Conservation (phyloP, 2,113 vertebrate species). For the Dipodomys ordii region DNA sequence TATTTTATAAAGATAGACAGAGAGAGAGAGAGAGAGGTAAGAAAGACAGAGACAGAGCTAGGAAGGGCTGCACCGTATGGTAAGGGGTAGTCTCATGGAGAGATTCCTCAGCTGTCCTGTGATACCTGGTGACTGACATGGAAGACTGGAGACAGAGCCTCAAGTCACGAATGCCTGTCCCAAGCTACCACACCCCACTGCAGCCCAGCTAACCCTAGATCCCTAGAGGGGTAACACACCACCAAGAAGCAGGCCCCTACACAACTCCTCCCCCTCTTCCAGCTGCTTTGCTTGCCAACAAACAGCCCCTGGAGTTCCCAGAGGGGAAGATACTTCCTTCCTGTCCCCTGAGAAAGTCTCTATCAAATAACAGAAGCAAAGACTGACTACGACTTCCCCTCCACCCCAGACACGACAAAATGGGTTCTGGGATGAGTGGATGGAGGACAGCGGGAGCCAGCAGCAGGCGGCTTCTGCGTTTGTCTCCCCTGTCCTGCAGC, state of each 20-base stretch:
- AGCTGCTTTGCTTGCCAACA: background rate
- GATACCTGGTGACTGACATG: background rate
- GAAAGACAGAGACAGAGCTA: background rate
- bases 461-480: no score
- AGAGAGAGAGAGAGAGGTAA: no score
- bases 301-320: background rate
- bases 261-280: background rate
- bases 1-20: background rate
- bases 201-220: fast-evolving
- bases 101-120: no score
- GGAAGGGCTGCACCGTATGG: fast-evolving
- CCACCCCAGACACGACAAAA: background rate
- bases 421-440: background rate
- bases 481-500: background rate
- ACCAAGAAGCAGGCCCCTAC: background rate
- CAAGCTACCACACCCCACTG: no score
- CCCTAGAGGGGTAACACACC: background rate
- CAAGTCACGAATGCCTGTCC: fast-evolving
- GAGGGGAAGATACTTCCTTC: background rate
- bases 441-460: background rate
- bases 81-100: fast-evolving
- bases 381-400: background rate
- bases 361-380: background rate
- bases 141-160: no score
- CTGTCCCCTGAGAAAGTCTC: background rate